These are phyloP conservation scores for Phoebastria nigripes DNA, from an alignment of 2,797 vertebrate species.

Conservation along the genomic window DNA sequence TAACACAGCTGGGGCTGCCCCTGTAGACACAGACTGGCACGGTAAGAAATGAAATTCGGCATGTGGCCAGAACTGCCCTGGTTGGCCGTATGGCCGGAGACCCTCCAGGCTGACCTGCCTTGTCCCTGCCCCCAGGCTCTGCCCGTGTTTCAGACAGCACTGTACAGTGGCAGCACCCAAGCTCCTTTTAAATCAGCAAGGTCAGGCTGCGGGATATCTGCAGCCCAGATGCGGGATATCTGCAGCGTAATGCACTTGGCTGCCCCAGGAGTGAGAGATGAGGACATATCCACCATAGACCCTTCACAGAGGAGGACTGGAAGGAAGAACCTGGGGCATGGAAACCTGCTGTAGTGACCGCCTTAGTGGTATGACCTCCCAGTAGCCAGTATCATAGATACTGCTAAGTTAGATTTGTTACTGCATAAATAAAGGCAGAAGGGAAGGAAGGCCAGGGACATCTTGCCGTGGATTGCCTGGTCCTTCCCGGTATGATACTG, in stretches of 20 bases:
- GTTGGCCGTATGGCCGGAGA: background rate
- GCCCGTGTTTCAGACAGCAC: background rate
- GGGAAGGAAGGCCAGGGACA: background rate
- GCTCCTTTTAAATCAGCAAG: background rate
- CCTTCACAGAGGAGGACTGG: background rate
- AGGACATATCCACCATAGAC: background rate
- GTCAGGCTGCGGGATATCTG: background rate
- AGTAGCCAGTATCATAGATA: background rate
- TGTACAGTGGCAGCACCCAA: background rate
- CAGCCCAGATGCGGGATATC: background rate
- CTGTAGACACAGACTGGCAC: background rate
- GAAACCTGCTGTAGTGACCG: background rate
- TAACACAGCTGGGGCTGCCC: background rate
- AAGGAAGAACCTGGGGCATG: background rate
- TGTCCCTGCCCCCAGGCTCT: background rate
- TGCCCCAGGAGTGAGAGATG: background rate
- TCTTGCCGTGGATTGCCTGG: background rate
- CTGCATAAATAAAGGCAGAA: background rate
- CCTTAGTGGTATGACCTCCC: background rate
- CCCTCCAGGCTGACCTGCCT: background rate
- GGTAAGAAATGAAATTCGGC: background rate
- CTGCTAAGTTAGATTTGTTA: background rate
- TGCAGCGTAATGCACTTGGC: background rate
- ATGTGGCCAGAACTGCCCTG: fast-evolving
- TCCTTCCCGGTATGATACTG: background rate